These are phyloP conservation scores for Promerops cafer DNA, from an alignment of 2,113 vertebrate species.

Conservation along the genomic window DNA sequence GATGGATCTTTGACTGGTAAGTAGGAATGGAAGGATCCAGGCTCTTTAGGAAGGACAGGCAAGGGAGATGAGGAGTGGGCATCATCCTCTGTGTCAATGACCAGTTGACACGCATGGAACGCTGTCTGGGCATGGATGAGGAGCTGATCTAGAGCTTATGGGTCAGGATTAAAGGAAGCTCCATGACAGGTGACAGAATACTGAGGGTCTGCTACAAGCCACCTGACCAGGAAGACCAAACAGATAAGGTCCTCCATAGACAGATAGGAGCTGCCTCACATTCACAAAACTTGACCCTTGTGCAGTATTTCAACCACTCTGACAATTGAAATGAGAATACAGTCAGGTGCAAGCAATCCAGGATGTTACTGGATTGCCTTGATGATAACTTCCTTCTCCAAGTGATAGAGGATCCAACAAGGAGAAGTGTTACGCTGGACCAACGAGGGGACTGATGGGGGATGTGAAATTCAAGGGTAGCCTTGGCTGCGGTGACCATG, in stretches of 20 bases:
- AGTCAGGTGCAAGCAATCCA: background rate
- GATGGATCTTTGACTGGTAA: background rate
- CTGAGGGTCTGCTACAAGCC: background rate
- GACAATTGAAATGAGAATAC: background rate
- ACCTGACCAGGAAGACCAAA: background rate
- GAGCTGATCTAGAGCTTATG: rapidly evolving
- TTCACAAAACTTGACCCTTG: background rate
- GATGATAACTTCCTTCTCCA: background rate
- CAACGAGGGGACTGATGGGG: background rate
- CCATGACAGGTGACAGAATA: background rate
- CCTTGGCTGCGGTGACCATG: background rate
- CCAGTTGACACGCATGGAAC: background rate
- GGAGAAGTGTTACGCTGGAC: background rate
- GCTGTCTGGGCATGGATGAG: background rate
- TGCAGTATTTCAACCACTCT: background rate
- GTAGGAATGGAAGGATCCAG: background rate
- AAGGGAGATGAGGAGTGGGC: background rate
- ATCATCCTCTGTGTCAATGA: background rate
- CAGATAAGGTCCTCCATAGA: background rate
- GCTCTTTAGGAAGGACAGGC: background rate
- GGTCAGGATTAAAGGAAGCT: background rate
- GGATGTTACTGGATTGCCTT: rapidly evolving
- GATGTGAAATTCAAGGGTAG: background rate
- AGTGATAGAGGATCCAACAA: background rate
- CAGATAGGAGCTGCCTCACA: background rate